Conservation (phyloP, 2,888 invertebrate species). For the Lissocephala sabroskyi region DNA sequence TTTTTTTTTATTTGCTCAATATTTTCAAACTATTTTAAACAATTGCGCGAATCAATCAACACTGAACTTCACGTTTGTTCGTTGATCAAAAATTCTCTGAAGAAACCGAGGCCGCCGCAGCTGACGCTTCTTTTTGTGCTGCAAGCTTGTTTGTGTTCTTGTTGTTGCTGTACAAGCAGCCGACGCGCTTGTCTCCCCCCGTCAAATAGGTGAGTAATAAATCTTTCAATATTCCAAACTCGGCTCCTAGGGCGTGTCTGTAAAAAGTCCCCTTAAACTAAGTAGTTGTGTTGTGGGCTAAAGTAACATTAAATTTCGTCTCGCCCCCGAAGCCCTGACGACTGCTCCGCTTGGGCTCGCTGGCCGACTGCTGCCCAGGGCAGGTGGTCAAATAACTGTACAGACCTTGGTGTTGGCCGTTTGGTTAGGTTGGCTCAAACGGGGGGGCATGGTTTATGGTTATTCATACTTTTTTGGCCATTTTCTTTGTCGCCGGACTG, state of each 20-base stretch:
- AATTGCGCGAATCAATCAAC: slow-evolving; percentile 10
- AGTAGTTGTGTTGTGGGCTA: no score
- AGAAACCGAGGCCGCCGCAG: neutral
- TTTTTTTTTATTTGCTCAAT: slow-evolving; percentile 25
- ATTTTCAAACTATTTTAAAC: slow-evolving; percentile 19
- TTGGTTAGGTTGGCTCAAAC: no score
- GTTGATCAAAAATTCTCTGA: slow-evolving; percentile 1
- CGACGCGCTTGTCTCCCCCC: slow-evolving; percentile 37
- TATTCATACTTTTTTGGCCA: neutral
- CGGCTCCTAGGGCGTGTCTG: no score
- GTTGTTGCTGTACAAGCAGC: slow-evolving; percentile 12
- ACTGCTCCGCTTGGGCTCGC: no score
- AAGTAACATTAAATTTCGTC: no score
- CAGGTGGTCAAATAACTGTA: neutral
- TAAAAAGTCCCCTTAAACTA: no score
- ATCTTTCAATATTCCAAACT: no score
- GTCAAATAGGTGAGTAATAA: slow-evolving; percentile 13
- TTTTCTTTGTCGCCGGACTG: neutral
- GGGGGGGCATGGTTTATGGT: neutral
- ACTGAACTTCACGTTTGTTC: neutral
- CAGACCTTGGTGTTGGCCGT: neutral
- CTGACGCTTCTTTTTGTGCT: slow-evolving; percentile 3
- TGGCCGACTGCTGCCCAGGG: no score
- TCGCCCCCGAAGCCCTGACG: no score
- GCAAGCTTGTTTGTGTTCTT: slow-evolving; percentile 8